phyloP scores from a whole-genome alignment of 2,113 vertebrate species.

The Rutilus rutilus region DNA sequence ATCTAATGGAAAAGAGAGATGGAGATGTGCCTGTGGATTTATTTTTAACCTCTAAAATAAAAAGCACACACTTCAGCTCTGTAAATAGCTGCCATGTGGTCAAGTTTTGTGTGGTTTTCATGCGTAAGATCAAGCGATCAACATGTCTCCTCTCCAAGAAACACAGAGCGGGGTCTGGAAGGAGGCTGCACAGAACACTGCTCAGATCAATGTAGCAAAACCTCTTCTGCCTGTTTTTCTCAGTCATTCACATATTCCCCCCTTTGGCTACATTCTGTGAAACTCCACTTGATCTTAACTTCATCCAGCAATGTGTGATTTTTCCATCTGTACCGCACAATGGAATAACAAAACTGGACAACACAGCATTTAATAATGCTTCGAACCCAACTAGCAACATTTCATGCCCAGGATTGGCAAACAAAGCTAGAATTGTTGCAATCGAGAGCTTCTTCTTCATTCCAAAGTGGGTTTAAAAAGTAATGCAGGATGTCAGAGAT shows the following conservation, averaged over 20 bases:
- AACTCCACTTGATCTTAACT: constrained; percentile 25
- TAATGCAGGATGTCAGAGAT: constrained; percentile 18
- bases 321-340: constrained; percentile 10
- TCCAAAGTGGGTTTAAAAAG: constrained; percentile 2
- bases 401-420: neutral
- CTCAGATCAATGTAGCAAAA: constrained; percentile 3
- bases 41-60: constrained; percentile 44
- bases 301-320: constrained; percentile 13
- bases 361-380: constrained; percentile 18
- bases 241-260: constrained; percentile 25
- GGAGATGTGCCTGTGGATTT: neutral
- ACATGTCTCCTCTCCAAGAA: constrained; percentile 43
- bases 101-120: constrained; percentile 26
- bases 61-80: constrained; percentile 43
- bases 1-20: neutral
- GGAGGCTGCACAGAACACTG: neutral
- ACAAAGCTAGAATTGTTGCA: neutral
- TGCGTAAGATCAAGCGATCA: constrained; percentile 22
- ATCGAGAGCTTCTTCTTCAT: neutral
- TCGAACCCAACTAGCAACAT: constrained; percentile 9
- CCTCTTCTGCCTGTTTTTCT: neutral
- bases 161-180: constrained; percentile 41
- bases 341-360: constrained; percentile 10
- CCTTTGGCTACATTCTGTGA: constrained; percentile 3
- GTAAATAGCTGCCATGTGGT: constrained; percentile 46